A percentile compares a stretch with the other conserved stretches of the same genome.
phyloP scores from a whole-genome alignment of 2,797 vertebrate genomes.

The Lutjanus argentimaculatus region DNA sequence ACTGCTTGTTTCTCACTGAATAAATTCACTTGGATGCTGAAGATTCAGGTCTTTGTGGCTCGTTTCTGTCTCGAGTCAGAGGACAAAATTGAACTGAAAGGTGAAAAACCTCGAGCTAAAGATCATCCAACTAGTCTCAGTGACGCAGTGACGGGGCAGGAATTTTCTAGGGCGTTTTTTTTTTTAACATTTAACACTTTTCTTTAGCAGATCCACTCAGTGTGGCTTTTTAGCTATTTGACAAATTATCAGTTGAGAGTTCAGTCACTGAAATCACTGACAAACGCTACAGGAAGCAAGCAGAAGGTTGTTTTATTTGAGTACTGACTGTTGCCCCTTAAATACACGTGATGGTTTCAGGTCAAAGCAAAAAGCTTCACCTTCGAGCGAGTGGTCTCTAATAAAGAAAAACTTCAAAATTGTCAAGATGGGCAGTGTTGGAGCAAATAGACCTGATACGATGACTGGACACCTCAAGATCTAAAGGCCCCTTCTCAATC shows the following conservation, averaged over 20 bases:
- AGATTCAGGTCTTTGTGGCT: neutral
- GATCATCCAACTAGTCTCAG: neutral
- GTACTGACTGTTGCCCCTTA: too few relatives aligned
- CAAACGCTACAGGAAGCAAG: too few relatives aligned
- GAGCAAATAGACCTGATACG: neutral
- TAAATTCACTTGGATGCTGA: neutral
- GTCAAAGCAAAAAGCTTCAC: neutral
- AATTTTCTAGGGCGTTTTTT: too few relatives aligned
- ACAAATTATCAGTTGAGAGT: neutral
- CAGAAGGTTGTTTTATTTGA: too few relatives aligned
- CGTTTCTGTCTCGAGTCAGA: neutral
- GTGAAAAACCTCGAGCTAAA: neutral
- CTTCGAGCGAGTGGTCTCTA: neutral
- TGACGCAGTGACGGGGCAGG: neutral
- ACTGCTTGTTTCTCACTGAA: neutral
- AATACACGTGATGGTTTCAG: neutral
- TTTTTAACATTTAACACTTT: too few relatives aligned
- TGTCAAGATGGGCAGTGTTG: neutral
- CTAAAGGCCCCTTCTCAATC: neutral
- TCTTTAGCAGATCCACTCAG: neutral
- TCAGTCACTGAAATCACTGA: neutral
- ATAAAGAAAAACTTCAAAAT: too few relatives aligned
- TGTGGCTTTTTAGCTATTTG: neutral
- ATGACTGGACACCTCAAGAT: neutral
- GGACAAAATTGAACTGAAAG: neutral